A percentile compares a stretch with the other conserved stretches of the same genome.
These are phyloP conservation scores for Lepisosteus osseus DNA, from an alignment of 2,113 vertebrate species.

Conservation along the genomic window DNA sequence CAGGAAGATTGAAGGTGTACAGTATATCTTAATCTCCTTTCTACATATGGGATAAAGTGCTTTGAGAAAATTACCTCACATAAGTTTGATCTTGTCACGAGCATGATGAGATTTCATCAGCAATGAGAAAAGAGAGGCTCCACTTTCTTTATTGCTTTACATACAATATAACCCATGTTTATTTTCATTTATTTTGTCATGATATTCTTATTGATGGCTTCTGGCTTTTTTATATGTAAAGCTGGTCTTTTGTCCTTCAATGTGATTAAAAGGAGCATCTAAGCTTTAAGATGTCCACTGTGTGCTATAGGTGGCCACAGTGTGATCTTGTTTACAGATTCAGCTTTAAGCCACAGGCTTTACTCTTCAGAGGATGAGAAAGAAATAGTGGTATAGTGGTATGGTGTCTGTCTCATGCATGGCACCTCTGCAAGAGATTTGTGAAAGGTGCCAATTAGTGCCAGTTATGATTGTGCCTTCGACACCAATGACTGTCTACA, in stretches of 20 bases:
- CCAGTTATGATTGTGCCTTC: background rate
- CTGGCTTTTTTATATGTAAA: no score
- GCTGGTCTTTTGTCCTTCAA: background rate
- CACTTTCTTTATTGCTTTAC: no score
- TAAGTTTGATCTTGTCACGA: no score
- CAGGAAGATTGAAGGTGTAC: no score
- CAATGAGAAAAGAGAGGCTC: no score
- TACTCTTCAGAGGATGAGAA: background rate
- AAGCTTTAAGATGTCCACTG: background rate
- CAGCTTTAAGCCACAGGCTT: background rate
- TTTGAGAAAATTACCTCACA: no score
- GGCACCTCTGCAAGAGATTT: background rate
- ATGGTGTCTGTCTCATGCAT: background rate
- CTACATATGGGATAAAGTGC: no score
- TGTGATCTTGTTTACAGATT: background rate
- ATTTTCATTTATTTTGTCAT: background rate
- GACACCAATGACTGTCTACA: background rate
- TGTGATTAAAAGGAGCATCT: background rate
- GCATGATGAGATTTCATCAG: no score
- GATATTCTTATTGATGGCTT: background rate
- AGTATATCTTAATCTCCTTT: no score
- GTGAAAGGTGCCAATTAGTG: constrained; percentile 7
- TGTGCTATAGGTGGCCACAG: background rate
- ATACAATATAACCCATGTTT: no score
- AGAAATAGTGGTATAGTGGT: background rate